A percentile compares a stretch with the other conserved stretches of the same genome.
These are phyloP conservation scores for Luffia ferchaultella DNA, from an alignment of 2,888 invertebrate genomes.

Conservation along the genomic window DNA sequence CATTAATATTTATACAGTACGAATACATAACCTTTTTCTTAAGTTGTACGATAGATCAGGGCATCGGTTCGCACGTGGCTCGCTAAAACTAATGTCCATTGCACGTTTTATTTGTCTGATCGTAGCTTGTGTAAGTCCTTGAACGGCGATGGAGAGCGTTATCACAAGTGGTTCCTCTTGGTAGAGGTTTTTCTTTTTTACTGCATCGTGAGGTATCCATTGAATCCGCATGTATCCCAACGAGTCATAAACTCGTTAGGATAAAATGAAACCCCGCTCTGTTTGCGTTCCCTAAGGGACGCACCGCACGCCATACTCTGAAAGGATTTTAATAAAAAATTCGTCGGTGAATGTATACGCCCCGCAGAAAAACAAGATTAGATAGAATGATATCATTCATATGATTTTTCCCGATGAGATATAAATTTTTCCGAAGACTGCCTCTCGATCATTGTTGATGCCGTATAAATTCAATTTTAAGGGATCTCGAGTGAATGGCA, in stretches of 20 bases:
- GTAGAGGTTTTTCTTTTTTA: neutral
- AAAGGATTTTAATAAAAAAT: constrained; percentile 9
- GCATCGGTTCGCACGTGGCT: no score
- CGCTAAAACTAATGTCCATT: no score
- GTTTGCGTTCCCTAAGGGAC: constrained; percentile 5
- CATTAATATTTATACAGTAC: no score
- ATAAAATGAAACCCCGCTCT: constrained; percentile 7
- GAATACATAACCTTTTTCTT: no score
- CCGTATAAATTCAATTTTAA: no score
- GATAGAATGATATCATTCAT: neutral
- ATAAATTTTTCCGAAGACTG: no score
- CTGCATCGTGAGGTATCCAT: neutral
- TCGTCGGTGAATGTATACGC: neutral
- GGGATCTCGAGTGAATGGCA: no score
- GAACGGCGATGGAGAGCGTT: no score
- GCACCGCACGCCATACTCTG: neutral
- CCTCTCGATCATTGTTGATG: no score
- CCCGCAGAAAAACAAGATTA: neutral
- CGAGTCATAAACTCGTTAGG: constrained; percentile 8
- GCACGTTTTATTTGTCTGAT: no score
- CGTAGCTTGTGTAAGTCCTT: no score
- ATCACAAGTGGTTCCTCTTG: neutral
- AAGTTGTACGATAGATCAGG: no score
- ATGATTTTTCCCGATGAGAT: neutral
- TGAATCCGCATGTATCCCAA: constrained; percentile 4